Conservation (phyloP, 2,797 vertebrate species). For the Sebastes miniatus region DNA sequence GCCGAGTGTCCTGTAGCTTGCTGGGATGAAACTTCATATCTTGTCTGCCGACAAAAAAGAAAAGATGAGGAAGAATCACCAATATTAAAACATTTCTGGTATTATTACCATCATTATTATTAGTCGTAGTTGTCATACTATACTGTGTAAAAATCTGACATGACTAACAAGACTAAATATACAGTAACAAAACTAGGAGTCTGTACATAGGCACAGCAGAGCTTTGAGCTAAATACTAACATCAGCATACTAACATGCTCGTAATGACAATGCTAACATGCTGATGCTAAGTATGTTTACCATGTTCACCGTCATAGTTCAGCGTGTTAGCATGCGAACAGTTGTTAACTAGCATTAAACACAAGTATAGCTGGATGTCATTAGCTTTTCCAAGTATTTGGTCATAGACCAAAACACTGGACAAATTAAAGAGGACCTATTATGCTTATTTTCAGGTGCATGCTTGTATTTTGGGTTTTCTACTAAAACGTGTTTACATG, state of each 20-base stretch:
- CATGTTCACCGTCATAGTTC: background rate
- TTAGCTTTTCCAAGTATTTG: background rate
- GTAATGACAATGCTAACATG: background rate
- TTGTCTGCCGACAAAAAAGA: conserved; percentile 67
- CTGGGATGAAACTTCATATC: conserved; percentile 73
- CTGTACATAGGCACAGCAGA: background rate
- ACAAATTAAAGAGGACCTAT: background rate
- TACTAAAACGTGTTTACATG: too few relatives aligned
- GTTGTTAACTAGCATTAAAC: background rate
- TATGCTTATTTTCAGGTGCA: too few relatives aligned
- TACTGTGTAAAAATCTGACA: background rate
- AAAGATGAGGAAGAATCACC: background rate
- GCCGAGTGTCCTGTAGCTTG: conserved; percentile 59
- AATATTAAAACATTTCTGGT: background rate
- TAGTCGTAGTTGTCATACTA: background rate
- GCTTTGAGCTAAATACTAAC: background rate
- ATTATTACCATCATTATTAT: background rate
- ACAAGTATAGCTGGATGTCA: background rate
- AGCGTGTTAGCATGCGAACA: background rate
- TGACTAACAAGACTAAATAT: background rate
- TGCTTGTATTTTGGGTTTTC: too few relatives aligned
- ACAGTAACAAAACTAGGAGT: background rate
- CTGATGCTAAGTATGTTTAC: background rate
- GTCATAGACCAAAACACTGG: background rate
- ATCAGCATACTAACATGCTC: background rate